Evolutionary conservation across 2,888 invertebrate genomes (phyloP), one percentile per base, ranked within the genome.

Genomic region (Cerceris ruficornis): DNA sequence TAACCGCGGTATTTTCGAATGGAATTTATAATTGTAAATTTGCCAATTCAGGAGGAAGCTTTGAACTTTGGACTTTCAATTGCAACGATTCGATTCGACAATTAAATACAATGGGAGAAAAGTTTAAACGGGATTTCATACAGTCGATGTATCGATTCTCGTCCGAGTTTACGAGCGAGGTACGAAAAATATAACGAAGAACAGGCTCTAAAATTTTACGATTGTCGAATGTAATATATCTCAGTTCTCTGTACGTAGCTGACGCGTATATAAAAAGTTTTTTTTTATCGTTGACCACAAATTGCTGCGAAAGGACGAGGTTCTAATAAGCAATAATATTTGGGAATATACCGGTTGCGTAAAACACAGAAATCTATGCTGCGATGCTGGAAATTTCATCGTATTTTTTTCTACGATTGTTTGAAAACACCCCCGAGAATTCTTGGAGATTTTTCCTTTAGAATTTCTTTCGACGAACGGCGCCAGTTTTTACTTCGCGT

Each of bases 121-220:
- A 13, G 11, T 50, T 50, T 50, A 50, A 50, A 50, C 1, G n/a
- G n/a, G 2, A n/a, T 46, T 50, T 43, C 62, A 15, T 15, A 41
- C 55, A 41, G 15, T 28, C 13, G 13, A 42, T 46, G 13, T 17
- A 71, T 67, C 62, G 57, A 15, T 17, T 52, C 7, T n/a, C 42
- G 8, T 57, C 2, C n/a, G 14, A 43, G 46, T 76, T 76, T 73
- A 76, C 60, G 68, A 59, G 43, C 8, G 28, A 60, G 46, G 9
- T 9, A 15, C 52, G 54, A 55, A 7, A 14, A 13, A 14, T 2
- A 52, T n/a, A 52, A n/a, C 1, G 52, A 17, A 60, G 52, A 71
- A 39, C 9, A 15, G 43, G 43, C 59, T 39, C 11, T 67, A 70
- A 70, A 67, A 50, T 59, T 72, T 79, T 69, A 77, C 68, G 69